These are phyloP conservation scores for Tineola bisselliella DNA, from an alignment of 2,888 invertebrate genomes.

Conservation along the genomic window DNA sequence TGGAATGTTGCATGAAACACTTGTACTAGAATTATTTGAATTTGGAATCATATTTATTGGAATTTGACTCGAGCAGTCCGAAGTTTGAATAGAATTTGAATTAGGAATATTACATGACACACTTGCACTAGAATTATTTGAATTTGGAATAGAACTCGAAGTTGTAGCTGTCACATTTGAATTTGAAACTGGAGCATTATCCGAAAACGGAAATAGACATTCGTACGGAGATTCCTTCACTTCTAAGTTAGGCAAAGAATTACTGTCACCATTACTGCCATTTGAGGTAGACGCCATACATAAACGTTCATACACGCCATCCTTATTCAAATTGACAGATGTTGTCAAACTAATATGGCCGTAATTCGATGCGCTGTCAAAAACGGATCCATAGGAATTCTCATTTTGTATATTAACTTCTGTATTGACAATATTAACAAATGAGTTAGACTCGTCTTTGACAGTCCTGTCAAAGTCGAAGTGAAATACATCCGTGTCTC, in stretches of 20 bases:
- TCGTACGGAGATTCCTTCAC: constrained; percentile 42
- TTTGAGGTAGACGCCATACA: constrained; percentile 51
- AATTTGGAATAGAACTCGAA: neutral
- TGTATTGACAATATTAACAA: constrained; percentile 53
- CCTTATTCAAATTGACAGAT: constrained; percentile 33
- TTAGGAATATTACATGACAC: neutral
- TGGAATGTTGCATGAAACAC: neutral
- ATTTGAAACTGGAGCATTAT: neutral
- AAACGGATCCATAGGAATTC: constrained; percentile 47
- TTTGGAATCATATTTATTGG: neutral
- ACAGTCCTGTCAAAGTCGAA: constrained; percentile 41
- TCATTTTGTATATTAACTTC: constrained; percentile 30
- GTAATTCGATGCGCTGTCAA: constrained; percentile 27
- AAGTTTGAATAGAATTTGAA: neutral
- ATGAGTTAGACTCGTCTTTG: constrained; percentile 21
- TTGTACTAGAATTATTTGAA: neutral
- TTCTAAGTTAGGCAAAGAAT: constrained; percentile 50
- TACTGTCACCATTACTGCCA: constrained; percentile 33
- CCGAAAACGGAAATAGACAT: constrained; percentile 34
- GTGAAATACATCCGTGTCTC: constrained; percentile 41
- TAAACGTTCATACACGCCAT: constrained; percentile 43
- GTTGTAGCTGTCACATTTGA: neutral
- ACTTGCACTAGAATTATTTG: neutral
- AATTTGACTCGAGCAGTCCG: neutral
- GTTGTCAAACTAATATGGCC: constrained; percentile 52